phyloP scores from a whole-genome alignment of 2,113 vertebrate genomes.

The Mus pahari region DNA sequence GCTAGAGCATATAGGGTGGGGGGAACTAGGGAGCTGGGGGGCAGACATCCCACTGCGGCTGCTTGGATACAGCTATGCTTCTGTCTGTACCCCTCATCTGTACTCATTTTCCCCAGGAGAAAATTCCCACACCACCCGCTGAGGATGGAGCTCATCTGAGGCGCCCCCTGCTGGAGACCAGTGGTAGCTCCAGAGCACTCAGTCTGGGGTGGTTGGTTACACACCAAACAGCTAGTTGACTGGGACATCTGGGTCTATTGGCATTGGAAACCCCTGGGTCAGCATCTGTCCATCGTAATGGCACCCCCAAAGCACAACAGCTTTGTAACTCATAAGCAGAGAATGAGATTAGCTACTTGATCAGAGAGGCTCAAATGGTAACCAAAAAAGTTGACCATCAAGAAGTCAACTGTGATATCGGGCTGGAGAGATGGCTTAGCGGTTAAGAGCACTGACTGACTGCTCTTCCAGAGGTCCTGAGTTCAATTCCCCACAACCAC shows the following conservation, averaged over 20 bases:
- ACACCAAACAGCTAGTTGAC: background rate
- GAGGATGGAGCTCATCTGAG: background rate
- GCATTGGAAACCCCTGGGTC: background rate
- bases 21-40: background rate
- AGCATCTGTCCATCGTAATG: background rate
- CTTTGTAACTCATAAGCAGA: rapidly evolving
- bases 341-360: background rate
- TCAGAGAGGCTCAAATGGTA: background rate
- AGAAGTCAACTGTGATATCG: too few relatives aligned
- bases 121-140: background rate
- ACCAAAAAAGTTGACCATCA: background rate
- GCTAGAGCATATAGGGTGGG: background rate
- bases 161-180: background rate
- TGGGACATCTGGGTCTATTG: background rate
- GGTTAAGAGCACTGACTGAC: too few relatives aligned
- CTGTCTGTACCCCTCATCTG: background rate
- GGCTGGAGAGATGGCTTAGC: too few relatives aligned
- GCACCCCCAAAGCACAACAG: rapidly evolving
- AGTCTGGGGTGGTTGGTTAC: background rate
- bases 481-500: too few relatives aligned
- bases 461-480: too few relatives aligned
- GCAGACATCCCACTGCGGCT: background rate
- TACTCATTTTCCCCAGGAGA: background rate
- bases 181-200: too few relatives aligned
- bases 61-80: background rate